Conservation (phyloP, 2,888 invertebrate genomes). For the Heliconius sara region DNA sequence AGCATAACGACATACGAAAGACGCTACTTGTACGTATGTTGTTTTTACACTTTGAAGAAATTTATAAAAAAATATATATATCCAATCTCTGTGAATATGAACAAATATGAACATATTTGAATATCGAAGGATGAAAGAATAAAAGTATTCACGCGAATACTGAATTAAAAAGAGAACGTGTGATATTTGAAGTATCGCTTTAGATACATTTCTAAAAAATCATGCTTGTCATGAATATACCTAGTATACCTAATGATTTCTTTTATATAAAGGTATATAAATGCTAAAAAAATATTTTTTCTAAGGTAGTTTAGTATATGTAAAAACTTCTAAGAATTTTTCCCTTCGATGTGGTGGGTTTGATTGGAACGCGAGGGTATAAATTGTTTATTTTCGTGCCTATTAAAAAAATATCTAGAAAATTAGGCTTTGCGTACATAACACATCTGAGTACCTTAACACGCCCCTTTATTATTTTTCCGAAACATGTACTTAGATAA, state of each 20-base stretch:
- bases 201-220: neutral
- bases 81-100: neutral
- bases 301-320: neutral
- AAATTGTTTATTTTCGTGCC: too few relatives aligned
- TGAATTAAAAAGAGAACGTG: conserved; percentile 1
- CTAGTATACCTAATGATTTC: neutral
- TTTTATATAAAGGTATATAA: neutral
- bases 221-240: neutral
- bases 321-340: neutral
- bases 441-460: too few relatives aligned
- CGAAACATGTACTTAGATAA: too few relatives aligned
- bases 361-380: too few relatives aligned
- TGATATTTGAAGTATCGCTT: conserved; percentile 3
- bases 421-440: too few relatives aligned
- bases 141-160: neutral
- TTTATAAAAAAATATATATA: neutral
- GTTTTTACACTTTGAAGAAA: neutral
- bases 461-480: too few relatives aligned
- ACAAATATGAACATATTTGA: neutral
- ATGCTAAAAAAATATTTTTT: too few relatives aligned
- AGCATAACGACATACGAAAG: too few relatives aligned
- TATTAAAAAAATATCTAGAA: too few relatives aligned
- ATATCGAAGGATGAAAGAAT: neutral
- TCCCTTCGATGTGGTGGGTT: too few relatives aligned
- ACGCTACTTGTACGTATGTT: too few relatives aligned